phyloP scores from a whole-genome alignment of 2,797 vertebrate species.

The Pteronotus mesoamericanus region DNA sequence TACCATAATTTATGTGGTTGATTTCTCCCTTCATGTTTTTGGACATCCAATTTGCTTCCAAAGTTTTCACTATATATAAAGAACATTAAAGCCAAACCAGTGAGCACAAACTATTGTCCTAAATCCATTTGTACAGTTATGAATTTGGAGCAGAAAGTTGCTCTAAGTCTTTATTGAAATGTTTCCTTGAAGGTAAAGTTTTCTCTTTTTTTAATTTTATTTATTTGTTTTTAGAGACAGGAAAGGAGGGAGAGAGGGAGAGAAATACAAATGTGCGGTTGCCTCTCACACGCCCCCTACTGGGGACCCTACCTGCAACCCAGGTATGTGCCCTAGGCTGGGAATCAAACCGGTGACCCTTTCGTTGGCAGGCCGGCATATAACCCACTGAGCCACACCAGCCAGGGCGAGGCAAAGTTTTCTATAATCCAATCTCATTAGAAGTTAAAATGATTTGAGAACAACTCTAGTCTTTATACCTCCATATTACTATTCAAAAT shows the following conservation, averaged over 20 bases:
- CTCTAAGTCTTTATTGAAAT: neutral
- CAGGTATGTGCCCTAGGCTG: too few relatives aligned
- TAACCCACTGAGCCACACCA: too few relatives aligned
- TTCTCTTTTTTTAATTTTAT: too few relatives aligned
- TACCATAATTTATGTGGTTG: neutral
- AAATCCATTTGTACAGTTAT: neutral
- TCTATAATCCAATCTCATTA: neutral
- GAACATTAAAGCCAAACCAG: neutral
- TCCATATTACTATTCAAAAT: fast-evolving
- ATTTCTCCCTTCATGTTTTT: neutral
- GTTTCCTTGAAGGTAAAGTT: neutral
- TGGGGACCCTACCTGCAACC: too few relatives aligned
- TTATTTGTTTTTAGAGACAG: too few relatives aligned
- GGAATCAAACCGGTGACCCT: too few relatives aligned
- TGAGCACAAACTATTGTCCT: neutral
- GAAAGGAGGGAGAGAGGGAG: too few relatives aligned
- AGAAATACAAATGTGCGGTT: too few relatives aligned
- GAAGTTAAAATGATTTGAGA: neutral
- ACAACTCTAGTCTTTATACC: too few relatives aligned
- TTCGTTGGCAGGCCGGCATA: too few relatives aligned
- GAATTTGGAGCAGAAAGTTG: neutral
- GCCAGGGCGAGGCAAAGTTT: neutral
- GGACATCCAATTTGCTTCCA: neutral
- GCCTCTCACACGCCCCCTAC: too few relatives aligned
- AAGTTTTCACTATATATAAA: neutral